These are phyloP conservation scores for Marcusenius ussheri DNA, from an alignment of 2,113 vertebrate genomes.

Conservation along the genomic window DNA sequence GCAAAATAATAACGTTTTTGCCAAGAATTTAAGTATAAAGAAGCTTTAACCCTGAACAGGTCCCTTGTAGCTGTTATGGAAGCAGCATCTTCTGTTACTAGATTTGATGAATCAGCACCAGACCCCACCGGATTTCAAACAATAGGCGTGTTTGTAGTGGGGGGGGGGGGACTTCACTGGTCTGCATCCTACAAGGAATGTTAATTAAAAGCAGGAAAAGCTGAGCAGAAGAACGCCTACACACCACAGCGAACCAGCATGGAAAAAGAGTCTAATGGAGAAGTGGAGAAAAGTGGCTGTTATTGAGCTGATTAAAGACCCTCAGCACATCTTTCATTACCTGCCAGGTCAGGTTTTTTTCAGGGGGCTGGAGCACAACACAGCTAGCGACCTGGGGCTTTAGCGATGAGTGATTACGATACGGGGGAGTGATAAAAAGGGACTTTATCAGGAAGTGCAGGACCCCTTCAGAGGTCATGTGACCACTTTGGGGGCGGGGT, in stretches of 20 bases:
- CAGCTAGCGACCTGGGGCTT: neutral
- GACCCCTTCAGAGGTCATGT: neutral
- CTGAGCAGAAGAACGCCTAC: neutral
- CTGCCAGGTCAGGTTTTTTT: neutral
- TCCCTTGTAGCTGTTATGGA: neutral
- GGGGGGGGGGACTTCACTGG: slow-evolving; percentile 32
- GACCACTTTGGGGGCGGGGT: neutral
- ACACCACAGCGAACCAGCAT: neutral
- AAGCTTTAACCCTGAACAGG: neutral
- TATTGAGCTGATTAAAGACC: neutral
- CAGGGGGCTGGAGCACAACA: neutral
- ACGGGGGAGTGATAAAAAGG: neutral
- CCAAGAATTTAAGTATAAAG: neutral
- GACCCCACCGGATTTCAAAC: neutral
- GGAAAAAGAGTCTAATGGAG: neutral
- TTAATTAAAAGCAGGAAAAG: slow-evolving; percentile 50
- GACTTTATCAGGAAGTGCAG: neutral
- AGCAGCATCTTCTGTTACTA: slow-evolving; percentile 5
- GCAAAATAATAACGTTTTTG: neutral
- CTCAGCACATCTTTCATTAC: neutral
- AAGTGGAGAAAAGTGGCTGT: neutral
- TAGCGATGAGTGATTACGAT: neutral
- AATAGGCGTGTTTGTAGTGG: slow-evolving; percentile 10
- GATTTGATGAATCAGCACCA: slow-evolving; percentile 6
- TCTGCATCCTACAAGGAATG: slow-evolving; percentile 49